Percentiles rank a stretch among this genome's conserved stretches.
Conservation (phyloP, 2,113 vertebrate species). For the Petrocephalus zakoni region DNA sequence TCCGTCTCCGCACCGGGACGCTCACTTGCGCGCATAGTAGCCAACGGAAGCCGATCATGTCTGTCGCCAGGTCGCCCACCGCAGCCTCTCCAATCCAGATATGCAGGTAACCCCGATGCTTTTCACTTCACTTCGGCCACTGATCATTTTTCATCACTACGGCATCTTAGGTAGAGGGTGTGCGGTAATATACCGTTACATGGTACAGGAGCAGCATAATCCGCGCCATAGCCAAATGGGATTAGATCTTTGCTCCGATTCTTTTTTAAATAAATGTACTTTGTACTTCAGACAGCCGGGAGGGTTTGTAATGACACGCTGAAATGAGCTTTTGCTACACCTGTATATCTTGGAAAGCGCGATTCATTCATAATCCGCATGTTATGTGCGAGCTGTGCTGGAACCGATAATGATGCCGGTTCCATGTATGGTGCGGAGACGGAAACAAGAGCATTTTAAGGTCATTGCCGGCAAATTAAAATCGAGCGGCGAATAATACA, state of each 20-base stretch:
- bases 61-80: conserved; percentile 30
- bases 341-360: background rate
- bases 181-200: background rate
- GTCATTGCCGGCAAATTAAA: conserved; percentile 9
- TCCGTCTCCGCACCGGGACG: conserved; percentile 18
- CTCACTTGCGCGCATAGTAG: conserved; percentile 24
- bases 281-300: background rate
- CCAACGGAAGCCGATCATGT: conserved; percentile 44
- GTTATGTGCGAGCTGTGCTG: conserved; percentile 28
- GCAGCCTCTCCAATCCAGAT: conserved; percentile 67
- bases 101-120: conserved; percentile 66
- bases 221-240: background rate
- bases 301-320: background rate
- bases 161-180: background rate
- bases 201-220: background rate
- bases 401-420: conserved; percentile 36
- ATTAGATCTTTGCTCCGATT: background rate
- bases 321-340: background rate
- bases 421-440: background rate
- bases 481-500: background rate
- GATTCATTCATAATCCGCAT: background rate
- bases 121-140: background rate
- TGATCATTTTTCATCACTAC: background rate
- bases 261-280: background rate
- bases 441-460: conserved; percentile 28